Evolutionary conservation across 2,113 vertebrate genomes (phyloP).

Genomic region (Petrocephalus microphthalmus): DNA sequence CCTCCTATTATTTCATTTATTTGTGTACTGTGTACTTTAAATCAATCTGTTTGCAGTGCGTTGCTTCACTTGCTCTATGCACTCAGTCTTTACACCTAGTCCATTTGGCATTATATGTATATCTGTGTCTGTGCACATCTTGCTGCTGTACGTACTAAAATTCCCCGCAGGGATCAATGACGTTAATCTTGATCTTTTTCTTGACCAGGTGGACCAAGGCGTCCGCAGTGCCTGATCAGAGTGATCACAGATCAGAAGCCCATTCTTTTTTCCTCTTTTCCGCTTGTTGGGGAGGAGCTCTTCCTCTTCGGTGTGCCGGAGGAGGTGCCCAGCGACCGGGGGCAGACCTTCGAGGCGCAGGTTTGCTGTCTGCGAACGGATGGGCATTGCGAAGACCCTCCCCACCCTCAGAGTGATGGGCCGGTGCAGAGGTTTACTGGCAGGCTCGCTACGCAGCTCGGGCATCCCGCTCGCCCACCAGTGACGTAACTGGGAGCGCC

Average conservation of each 20-base stretch:
- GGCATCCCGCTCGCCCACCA: no score
- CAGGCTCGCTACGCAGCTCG: no score
- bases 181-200: not conserved
- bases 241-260: no score
- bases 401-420: not conserved
- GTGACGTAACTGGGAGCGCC: no score
- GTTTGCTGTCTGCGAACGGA: not conserved
- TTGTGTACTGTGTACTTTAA: not conserved
- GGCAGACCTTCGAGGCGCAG: not conserved
- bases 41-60: not conserved
- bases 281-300: not conserved
- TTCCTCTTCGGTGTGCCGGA: not conserved
- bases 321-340: not conserved
- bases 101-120: no score
- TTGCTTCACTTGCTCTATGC: not conserved
- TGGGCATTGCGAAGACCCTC: not conserved
- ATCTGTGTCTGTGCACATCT: not conserved
- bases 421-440: not conserved
- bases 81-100: not conserved
- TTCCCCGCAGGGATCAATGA: not conserved
- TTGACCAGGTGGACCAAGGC: not conserved
- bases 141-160: not conserved
- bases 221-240: not conserved
- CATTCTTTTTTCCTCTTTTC: no score
- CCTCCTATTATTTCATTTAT: not conserved